Evolutionary conservation across 64 coral and sea anemone species (phyloP).

Genomic region (Catalaphyllia jardinei): DNA sequence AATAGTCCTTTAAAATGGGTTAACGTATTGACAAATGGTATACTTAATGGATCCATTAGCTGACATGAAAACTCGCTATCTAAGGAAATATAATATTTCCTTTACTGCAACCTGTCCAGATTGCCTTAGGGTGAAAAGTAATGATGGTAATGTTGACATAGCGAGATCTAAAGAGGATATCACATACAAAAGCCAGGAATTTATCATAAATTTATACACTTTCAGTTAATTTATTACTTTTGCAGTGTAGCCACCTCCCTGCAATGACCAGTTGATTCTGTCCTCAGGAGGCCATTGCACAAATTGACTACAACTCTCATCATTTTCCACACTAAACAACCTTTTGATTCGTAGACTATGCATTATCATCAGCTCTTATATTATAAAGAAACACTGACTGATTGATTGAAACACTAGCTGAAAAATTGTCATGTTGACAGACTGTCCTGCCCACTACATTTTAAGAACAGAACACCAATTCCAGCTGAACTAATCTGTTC

Average conservation of each 20-base stretch:
- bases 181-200: too few relatives aligned
- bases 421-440: background rate
- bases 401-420: background rate
- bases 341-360: background rate
- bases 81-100: background rate
- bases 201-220: too few relatives aligned
- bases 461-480: background rate
- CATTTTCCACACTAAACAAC: background rate
- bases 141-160: background rate
- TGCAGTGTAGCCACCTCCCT: too few relatives aligned
- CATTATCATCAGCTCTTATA: background rate
- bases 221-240: too few relatives aligned
- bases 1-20: background rate
- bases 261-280: too few relatives aligned
- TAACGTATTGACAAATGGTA: background rate
- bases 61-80: background rate
- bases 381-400: background rate
- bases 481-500: background rate
- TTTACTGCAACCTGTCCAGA: background rate
- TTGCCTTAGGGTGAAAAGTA: background rate
- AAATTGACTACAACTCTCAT: background rate
- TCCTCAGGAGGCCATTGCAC: too few relatives aligned
- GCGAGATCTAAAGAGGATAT: too few relatives aligned
- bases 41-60: slow-evolving; percentile 7
- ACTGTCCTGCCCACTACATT: background rate